Evolutionary conservation across 1,140 invertebrate genomes (phyloP).

Genomic region (Magallana gigas): DNA sequence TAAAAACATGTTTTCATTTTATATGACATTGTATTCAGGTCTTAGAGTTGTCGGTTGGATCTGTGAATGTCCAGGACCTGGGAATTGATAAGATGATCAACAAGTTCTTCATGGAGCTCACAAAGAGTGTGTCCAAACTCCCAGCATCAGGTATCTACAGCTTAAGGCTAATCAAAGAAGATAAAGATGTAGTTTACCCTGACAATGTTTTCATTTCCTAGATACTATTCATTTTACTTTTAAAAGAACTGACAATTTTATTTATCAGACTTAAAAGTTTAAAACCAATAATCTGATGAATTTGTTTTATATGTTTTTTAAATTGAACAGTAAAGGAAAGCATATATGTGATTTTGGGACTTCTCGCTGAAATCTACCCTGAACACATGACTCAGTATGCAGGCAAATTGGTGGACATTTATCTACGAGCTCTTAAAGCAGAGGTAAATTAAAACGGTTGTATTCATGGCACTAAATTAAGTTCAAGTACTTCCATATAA

Average conservation of each 20-base stretch:
- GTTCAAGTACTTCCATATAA: too few relatives aligned
- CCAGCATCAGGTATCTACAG: conserved; percentile 67
- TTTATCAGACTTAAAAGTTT: too few relatives aligned
- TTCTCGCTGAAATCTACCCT: conserved; percentile 76
- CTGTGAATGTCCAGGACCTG: conserved; percentile 68
- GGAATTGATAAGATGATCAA: conserved; percentile 70
- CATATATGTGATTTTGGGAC: conserved; percentile 75
- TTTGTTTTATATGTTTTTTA: neutral
- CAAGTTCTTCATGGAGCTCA: conserved; percentile 75
- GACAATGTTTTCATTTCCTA: too few relatives aligned
- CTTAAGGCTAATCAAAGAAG: neutral
- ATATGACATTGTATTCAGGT: conserved; percentile 58
- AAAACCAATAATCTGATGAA: too few relatives aligned
- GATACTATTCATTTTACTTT: too few relatives aligned
- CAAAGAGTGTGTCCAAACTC: conserved; percentile 68
- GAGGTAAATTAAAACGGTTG: conserved; percentile 65
- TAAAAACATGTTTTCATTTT: too few relatives aligned
- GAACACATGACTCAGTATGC: conserved; percentile 73
- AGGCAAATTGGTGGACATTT: conserved; percentile 68
- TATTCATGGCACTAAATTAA: too few relatives aligned
- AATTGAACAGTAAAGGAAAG: conserved; percentile 72
- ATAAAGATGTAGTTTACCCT: neutral
- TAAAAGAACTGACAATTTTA: too few relatives aligned
- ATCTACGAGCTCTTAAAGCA: conserved; percentile 71
- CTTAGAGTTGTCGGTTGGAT: conserved; percentile 70